A percentile compares a stretch with the other conserved stretches of the same genome.
Conservation (phyloP, 1,140 invertebrate species). For the Trypoxylus dichotomus region DNA sequence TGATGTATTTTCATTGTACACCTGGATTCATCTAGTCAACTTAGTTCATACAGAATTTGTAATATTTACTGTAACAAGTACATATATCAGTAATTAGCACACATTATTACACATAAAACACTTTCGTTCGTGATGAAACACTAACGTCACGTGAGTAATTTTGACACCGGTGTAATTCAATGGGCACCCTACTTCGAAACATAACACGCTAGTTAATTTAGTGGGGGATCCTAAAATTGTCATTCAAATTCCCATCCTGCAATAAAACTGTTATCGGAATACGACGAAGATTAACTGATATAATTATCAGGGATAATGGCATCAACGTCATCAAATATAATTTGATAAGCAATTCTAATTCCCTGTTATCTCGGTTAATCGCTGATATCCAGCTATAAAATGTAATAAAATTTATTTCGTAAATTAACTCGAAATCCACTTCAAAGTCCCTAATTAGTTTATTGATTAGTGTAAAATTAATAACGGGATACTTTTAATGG, state of each 20-base stretch:
- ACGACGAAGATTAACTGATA: conserved; percentile 9
- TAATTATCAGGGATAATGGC: conserved; percentile 20
- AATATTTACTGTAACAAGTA: too few species aligned
- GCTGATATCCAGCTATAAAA: neutral
- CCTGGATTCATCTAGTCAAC: too few species aligned
- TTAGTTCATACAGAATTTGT: too few species aligned
- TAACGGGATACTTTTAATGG: too few species aligned
- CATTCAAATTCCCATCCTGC: neutral
- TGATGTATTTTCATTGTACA: too few species aligned
- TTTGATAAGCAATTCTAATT: conserved; percentile 16
- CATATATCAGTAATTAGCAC: neutral
- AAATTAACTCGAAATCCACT: neutral
- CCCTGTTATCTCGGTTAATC: neutral
- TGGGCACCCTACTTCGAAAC: neutral
- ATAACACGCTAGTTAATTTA: neutral
- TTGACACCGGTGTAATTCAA: neutral
- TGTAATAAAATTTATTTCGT: neutral
- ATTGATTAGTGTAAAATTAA: neutral
- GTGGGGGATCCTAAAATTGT: neutral
- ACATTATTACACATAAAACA: neutral
- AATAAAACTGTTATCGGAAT: neutral
- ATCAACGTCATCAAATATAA: conserved; percentile 6
- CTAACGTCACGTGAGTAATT: neutral
- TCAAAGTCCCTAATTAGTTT: neutral
- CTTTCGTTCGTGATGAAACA: too few species aligned